phyloP scores from a whole-genome alignment of 2,888 invertebrate species.

The Polymixis flavicincta region DNA sequence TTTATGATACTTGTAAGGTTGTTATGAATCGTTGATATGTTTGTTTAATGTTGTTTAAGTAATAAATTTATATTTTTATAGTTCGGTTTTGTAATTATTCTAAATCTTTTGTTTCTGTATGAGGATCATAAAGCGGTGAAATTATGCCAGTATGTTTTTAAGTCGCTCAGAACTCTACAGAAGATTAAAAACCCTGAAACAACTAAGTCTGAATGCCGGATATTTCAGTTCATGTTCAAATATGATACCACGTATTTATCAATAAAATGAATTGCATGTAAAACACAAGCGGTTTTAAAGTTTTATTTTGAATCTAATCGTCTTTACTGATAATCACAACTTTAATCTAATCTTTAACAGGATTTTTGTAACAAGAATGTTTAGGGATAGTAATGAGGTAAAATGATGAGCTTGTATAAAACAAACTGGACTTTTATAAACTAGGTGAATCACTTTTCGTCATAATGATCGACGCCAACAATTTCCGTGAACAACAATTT shows the following conservation, averaged over 20 bases:
- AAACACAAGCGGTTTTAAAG: constrained; percentile 38
- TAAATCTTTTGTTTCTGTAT: not conserved
- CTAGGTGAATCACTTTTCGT: not conserved
- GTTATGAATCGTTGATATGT: constrained; percentile 5
- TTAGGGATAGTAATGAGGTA: constrained; percentile 13
- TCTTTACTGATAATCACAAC: constrained; percentile 27
- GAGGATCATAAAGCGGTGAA: not conserved
- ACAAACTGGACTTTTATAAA: not conserved
- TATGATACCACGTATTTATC: constrained; percentile 38
- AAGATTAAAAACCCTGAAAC: not conserved
- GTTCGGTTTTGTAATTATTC: not conserved
- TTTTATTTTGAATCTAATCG: constrained; percentile 60
- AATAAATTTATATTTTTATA: constrained; percentile 56
- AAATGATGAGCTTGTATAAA: not conserved
- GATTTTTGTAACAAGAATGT: constrained; percentile 35
- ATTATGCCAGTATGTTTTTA: not conserved
- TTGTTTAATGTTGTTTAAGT: not conserved
- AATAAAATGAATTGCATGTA: constrained; percentile 43
- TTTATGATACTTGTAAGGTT: constrained; percentile 20
- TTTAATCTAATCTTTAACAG: constrained; percentile 49
- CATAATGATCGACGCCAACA: not conserved
- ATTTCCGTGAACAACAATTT: no score
- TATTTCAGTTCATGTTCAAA: constrained; percentile 15
- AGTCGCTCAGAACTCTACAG: no score
- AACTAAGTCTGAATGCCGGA: not conserved